A percentile compares a stretch with the other conserved stretches of the same genome.
Evolutionary conservation across 2,888 invertebrate species (phyloP).

Genomic region (Lysandra coridon): DNA sequence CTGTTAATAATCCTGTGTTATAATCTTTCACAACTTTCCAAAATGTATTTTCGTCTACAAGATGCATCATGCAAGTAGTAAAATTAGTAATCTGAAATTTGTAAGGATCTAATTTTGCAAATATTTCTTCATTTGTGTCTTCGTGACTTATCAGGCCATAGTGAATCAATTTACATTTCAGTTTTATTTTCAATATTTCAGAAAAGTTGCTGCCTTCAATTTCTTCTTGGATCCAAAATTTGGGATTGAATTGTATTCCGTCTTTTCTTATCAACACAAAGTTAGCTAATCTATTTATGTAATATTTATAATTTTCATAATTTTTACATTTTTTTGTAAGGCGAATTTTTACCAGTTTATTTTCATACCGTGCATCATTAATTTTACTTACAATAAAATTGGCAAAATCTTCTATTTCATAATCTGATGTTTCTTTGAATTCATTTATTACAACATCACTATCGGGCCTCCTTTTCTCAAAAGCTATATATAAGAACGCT

Average conservation of each 20-base stretch:
- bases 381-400: conserved; percentile 6
- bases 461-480: not conserved
- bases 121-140: not conserved
- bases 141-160: not conserved
- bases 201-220: not conserved
- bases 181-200: not conserved
- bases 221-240: conserved; percentile 11
- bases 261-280: conserved; percentile 15
- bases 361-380: not conserved
- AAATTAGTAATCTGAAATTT: conserved; percentile 23
- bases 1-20: not conserved
- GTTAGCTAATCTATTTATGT: conserved; percentile 3
- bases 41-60: conserved; percentile 11
- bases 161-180: not conserved
- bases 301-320: not conserved
- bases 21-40: conserved; percentile 5
- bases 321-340: not conserved
- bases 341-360: not conserved
- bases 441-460: not conserved
- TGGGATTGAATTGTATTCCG: conserved; percentile 21
- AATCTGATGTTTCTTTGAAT: not conserved
- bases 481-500: conserved; percentile 5
- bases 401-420: conserved; percentile 2
- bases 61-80: conserved; percentile 9
- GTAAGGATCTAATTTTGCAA: not conserved